Evolutionary conservation across 2,113 vertebrate species (phyloP), one percentile per base, ranked within the genome.

Genomic region (Pseudorhombus dupliciocellatus): DNA sequence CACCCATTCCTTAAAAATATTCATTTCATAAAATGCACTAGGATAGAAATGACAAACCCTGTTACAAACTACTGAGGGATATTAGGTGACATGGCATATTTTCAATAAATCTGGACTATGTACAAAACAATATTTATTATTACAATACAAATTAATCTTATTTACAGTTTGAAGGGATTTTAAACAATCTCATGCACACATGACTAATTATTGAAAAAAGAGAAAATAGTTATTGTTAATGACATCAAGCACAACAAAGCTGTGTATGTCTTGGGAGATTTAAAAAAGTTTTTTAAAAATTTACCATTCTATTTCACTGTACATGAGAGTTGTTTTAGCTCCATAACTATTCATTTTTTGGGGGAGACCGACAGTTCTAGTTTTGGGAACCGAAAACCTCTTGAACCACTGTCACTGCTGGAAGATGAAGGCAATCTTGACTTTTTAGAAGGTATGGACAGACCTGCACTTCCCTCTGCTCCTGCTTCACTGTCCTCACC

Each of bases 381-480:
- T 20, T 77, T 88, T 0, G 97, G 95, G 22, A 95, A 37, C 18
- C 88, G 94, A 48, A 95, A 66, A 10, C 87, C 87, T 77, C 87
- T 95, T 0, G 92, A 91, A 37, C 93, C 96, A 75, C 96, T 96
- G 81, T 98, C 97, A 16, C 84, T 96, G 83, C 96, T 96, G 7
- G 97, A 96, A 0, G 96, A 93, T 0, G 97, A 98, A 0, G 96
- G 94, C 37, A 96, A 84, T 26, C 95, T 94, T 0, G 95, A 92
- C 50, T 94, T 93, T 71, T 95, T 95, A 2, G 94, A 87, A 14
- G 91, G 82, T 65, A 91, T 16, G 18, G 93, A 92, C 54, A 81
- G 87, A 5, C 92, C 93, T 25, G 92, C 64, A 22, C 89, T 92
- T 22, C 88, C 93, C 9, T 89, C 89, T 26, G 79, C 84, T 26